These are phyloP conservation scores for Sarcophaga carnaria DNA, from an alignment of 2,888 invertebrate species.

Conservation along the genomic window DNA sequence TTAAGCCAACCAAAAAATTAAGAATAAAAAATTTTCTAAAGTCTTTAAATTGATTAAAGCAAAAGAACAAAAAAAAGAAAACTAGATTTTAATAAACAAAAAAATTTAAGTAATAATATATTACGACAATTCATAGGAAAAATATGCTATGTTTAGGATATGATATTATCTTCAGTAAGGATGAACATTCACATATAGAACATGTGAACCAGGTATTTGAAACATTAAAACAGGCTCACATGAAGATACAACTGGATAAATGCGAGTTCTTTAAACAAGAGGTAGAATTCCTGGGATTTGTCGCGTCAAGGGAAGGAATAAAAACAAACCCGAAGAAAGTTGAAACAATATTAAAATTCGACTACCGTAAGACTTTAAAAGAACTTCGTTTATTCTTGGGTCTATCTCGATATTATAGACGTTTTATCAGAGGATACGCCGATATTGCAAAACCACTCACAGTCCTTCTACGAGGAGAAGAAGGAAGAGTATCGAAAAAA, in stretches of 20 bases:
- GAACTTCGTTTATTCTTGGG: slow-evolving; percentile 4
- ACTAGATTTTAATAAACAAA: no score
- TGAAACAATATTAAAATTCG: not conserved
- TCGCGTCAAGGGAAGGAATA: no score
- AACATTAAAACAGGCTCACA: no score
- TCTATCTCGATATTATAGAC: not conserved
- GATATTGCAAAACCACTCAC: not conserved
- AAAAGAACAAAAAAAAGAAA: no score
- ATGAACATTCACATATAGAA: no score
- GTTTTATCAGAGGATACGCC: not conserved
- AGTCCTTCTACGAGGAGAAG: not conserved
- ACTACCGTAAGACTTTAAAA: not conserved
- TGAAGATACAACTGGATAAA: not conserved
- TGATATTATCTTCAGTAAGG: no score
- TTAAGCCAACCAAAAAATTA: no score
- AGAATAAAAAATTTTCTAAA: no score
- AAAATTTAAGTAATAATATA: not conserved
- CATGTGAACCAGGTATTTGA: no score
- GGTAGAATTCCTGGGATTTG: no score
- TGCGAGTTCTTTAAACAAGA: no score
- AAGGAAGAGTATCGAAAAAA: not conserved
- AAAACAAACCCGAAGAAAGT: not conserved
- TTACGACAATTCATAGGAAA: not conserved
- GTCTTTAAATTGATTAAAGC: no score
- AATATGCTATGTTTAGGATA: not conserved